Conservation (phyloP, 2,797 vertebrate genomes). For the Leptoclinus maculatus region DNA sequence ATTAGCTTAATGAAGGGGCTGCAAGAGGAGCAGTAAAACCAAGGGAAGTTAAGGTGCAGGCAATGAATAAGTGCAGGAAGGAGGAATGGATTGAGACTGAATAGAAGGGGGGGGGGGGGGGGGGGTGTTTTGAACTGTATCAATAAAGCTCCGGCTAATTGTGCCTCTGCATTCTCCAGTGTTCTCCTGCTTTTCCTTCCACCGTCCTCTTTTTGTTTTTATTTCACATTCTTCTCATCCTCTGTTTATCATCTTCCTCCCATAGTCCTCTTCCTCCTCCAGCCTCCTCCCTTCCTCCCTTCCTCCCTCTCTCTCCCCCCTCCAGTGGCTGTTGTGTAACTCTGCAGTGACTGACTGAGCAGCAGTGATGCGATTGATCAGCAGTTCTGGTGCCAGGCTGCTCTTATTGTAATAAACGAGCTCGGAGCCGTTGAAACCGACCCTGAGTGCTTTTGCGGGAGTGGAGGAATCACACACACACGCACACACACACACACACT, state of each 20-base stretch:
- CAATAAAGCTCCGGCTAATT: slow-evolving; percentile 59
- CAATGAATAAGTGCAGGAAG: slow-evolving; percentile 56
- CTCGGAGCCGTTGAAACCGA: slow-evolving; percentile 57
- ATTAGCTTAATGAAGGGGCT: slow-evolving; percentile 60
- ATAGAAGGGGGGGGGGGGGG: slow-evolving; percentile 8
- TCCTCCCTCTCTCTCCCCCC: slow-evolving; percentile 27
- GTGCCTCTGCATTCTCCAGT: slow-evolving; percentile 41
- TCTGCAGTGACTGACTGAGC: slow-evolving; percentile 68
- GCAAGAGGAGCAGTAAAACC: slow-evolving; percentile 61
- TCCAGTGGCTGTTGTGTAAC: slow-evolving; percentile 63
- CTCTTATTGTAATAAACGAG: slow-evolving; percentile 69
- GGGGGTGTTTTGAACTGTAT: slow-evolving; percentile 32
- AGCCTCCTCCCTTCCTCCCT: neutral
- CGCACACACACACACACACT: slow-evolving; percentile 38
- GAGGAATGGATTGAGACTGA: slow-evolving; percentile 45
- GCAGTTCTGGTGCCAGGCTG: slow-evolving; percentile 75
- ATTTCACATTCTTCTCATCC: slow-evolving; percentile 1
- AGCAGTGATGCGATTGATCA: slow-evolving; percentile 65
- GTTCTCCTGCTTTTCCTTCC: slow-evolving; percentile 14
- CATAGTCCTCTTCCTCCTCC: neutral
- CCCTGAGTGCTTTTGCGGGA: slow-evolving; percentile 55
- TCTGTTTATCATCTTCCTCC: slow-evolving; percentile 15
- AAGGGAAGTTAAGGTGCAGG: slow-evolving; percentile 43
- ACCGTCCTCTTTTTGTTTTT: neutral
- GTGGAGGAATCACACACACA: slow-evolving; percentile 29